phyloP scores from a whole-genome alignment of 1,140 invertebrate genomes.

The Carposina sasakii region DNA sequence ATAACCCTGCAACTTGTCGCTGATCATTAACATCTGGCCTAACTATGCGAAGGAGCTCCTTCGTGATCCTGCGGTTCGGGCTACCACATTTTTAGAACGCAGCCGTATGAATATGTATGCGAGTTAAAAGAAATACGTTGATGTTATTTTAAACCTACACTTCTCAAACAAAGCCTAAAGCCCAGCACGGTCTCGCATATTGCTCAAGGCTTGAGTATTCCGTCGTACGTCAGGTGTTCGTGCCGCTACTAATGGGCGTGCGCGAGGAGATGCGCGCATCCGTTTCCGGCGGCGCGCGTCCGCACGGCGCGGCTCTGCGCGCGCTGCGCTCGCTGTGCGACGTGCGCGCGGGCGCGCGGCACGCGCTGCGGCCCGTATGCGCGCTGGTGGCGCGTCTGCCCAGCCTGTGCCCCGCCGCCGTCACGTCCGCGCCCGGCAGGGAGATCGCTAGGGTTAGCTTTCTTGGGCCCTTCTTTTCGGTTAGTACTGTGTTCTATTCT shows the following conservation, averaged over 20 bases:
- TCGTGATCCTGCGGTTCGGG: no score
- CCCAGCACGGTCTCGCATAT: no score
- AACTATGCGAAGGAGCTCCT: no score
- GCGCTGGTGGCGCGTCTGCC: constrained; percentile 81
- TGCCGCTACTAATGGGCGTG: constrained; percentile 58
- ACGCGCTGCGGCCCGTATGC: constrained; percentile 80
- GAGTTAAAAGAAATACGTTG: no score
- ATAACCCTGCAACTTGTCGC: no score
- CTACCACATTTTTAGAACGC: no score
- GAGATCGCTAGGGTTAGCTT: constrained; percentile 88
- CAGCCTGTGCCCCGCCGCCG: constrained; percentile 84
- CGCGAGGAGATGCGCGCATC: constrained; percentile 65
- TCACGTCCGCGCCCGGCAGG: constrained; percentile 81
- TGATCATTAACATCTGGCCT: no score
- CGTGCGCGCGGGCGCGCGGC: constrained; percentile 49
- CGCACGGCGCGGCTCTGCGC: constrained; percentile 52
- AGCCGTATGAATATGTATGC: no score
- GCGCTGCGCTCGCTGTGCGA: constrained; percentile 60
- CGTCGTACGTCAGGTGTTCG: constrained; percentile 63
- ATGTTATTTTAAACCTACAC: no score
- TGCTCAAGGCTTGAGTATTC: no score
- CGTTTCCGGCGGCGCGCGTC: constrained; percentile 46
- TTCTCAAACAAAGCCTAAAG: no score
- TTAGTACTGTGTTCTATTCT: constrained; percentile 1
- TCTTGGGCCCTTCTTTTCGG: constrained; percentile 84